Conservation (phyloP, 2,888 invertebrate genomes). For the Drosophila kokeensis region DNA sequence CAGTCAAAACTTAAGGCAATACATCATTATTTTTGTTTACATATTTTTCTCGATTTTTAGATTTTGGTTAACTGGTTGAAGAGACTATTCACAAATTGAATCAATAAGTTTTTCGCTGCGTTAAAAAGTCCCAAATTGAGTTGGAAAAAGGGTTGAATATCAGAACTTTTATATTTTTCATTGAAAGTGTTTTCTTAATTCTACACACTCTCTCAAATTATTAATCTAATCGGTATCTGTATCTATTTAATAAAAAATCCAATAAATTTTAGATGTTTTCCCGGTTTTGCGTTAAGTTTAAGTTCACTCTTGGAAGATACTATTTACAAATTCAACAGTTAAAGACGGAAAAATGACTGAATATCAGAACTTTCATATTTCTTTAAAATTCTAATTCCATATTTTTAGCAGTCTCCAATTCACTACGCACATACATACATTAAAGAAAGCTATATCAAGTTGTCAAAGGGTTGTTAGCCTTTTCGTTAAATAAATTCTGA, state of each 20-base stretch:
- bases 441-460: background rate
- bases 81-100: background rate
- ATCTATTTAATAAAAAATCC: background rate
- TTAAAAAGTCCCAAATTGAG: background rate
- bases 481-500: background rate
- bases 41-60: background rate
- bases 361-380: background rate
- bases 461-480: slow-evolving; percentile 9
- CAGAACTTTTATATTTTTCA: background rate
- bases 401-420: background rate
- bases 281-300: background rate
- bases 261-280: background rate
- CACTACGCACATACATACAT: background rate
- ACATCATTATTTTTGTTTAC: background rate
- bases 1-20: background rate
- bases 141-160: background rate
- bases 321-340: background rate
- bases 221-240: background rate
- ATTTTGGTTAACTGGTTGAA: background rate
- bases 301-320: too few species aligned
- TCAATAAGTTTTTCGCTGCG: background rate
- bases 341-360: background rate
- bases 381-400: background rate
- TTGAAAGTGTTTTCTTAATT: background rate
- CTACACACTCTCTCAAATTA: background rate